Evolutionary conservation across 2,797 vertebrate genomes (phyloP).

Genomic region (Etheostoma nigrum): DNA sequence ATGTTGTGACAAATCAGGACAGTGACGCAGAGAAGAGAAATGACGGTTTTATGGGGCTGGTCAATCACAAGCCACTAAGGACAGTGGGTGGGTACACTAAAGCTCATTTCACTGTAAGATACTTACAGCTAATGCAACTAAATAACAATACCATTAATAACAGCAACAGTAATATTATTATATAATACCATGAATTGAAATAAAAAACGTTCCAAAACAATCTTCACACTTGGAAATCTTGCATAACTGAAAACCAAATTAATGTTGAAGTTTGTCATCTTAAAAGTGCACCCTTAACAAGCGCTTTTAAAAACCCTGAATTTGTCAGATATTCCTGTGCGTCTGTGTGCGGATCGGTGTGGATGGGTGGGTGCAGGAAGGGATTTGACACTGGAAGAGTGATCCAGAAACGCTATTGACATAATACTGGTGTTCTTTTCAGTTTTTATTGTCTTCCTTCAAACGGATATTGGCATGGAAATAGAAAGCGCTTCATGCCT

Average conservation of each 20-base stretch:
- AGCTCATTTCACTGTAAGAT: slow-evolving; percentile 67
- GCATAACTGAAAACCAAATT: slow-evolving; percentile 73
- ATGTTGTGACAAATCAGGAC: slow-evolving; percentile 26
- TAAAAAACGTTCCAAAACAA: slow-evolving; percentile 62
- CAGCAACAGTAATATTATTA: slow-evolving; percentile 65
- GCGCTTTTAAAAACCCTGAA: slow-evolving; percentile 81
- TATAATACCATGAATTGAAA: slow-evolving; percentile 68
- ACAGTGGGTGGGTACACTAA: slow-evolving; percentile 54
- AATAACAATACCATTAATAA: slow-evolving; percentile 64
- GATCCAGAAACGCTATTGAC: slow-evolving; percentile 15
- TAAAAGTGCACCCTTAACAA: slow-evolving; percentile 61
- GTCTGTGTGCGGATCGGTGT: slow-evolving; percentile 58
- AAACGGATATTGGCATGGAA: slow-evolving; percentile 26
- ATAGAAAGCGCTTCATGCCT: slow-evolving; percentile 25
- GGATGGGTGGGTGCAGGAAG: not conserved
- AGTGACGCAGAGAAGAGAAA: slow-evolving; percentile 28
- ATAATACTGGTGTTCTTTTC: slow-evolving; percentile 11
- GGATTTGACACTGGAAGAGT: slow-evolving; percentile 13
- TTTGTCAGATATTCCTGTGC: slow-evolving; percentile 71
- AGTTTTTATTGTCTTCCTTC: slow-evolving; percentile 10
- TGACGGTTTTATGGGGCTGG: slow-evolving; percentile 43
- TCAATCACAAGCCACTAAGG: slow-evolving; percentile 54
- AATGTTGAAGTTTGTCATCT: slow-evolving; percentile 52
- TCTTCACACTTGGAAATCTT: slow-evolving; percentile 66
- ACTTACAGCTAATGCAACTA: slow-evolving; percentile 71